phyloP scores from a whole-genome alignment of 1,140 invertebrate genomes.

The Zaprionus lachaisei region DNA sequence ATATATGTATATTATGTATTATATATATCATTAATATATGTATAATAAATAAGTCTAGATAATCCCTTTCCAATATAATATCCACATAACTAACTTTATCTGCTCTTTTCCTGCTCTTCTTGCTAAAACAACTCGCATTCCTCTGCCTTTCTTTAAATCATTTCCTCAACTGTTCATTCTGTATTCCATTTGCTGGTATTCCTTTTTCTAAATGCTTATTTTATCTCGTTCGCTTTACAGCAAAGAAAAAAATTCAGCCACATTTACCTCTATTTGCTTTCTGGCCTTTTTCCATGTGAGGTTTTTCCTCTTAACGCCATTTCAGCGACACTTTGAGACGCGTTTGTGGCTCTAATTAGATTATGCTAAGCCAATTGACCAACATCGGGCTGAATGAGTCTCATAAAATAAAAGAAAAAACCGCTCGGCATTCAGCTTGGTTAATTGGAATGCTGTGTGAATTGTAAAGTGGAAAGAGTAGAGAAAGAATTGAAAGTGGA shows the following conservation, averaged over 20 bases:
- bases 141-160: not conserved
- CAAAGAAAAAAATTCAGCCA: not conserved
- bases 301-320: conserved; percentile 13
- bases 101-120: too few species aligned
- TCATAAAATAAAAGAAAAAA: not conserved
- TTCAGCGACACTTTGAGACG: conserved; percentile 28
- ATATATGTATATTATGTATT: too few species aligned
- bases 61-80: too few species aligned
- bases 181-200: too few species aligned
- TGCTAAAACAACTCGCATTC: not conserved
- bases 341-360: conserved; percentile 34
- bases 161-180: not conserved
- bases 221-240: not conserved
- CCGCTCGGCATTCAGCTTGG: not conserved
- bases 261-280: not conserved
- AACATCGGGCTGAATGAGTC: conserved; percentile 5
- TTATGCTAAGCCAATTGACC: conserved; percentile 30
- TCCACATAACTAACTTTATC: too few species aligned
- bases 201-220: not conserved
- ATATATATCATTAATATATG: not conserved
- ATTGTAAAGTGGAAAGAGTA: not conserved
- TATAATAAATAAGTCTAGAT: not conserved
- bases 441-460: conserved; percentile 8
- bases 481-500: not conserved
- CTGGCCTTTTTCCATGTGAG: not conserved